Percentiles rank a stretch among this genome's conserved stretches.
Evolutionary conservation across 2,113 vertebrate genomes (phyloP).

Genomic region (Tachysurus vachellii): DNA sequence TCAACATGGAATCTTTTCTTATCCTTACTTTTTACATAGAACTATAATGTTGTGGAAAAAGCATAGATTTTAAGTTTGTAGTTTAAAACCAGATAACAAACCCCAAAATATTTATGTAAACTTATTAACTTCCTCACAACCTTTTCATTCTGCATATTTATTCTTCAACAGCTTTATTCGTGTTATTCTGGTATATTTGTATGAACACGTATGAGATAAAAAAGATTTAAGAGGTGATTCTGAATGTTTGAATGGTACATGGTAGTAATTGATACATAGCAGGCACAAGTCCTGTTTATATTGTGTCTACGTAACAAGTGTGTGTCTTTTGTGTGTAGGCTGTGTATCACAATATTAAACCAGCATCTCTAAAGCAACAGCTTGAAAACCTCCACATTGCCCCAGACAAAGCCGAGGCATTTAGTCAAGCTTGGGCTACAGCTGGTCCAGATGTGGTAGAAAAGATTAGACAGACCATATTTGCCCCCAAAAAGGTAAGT

Average conservation of each 20-base stretch:
- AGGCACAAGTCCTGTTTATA: neutral
- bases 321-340: conserved; percentile 70
- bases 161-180: neutral
- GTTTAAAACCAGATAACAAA: neutral
- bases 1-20: neutral
- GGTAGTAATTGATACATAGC: neutral
- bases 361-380: conserved; percentile 83
- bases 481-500: conserved; percentile 89
- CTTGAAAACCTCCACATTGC: conserved; percentile 80
- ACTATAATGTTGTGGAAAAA: neutral
- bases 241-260: neutral
- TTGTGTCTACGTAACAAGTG: neutral
- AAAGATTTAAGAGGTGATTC: neutral
- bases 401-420: conserved; percentile 83
- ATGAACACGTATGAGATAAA: neutral
- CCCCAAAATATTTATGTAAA: neutral
- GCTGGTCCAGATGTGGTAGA: conserved; percentile 85
- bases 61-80: neutral
- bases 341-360: conserved; percentile 89
- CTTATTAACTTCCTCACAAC: neutral
- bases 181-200: too few relatives aligned
- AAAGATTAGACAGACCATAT: conserved; percentile 84
- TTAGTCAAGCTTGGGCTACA: conserved; percentile 80
- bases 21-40: neutral
- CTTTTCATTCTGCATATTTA: neutral